Evolutionary conservation across 2,888 invertebrate genomes (phyloP), one percentile per base, ranked within the genome.

Genomic region (Pammene aurita): DNA sequence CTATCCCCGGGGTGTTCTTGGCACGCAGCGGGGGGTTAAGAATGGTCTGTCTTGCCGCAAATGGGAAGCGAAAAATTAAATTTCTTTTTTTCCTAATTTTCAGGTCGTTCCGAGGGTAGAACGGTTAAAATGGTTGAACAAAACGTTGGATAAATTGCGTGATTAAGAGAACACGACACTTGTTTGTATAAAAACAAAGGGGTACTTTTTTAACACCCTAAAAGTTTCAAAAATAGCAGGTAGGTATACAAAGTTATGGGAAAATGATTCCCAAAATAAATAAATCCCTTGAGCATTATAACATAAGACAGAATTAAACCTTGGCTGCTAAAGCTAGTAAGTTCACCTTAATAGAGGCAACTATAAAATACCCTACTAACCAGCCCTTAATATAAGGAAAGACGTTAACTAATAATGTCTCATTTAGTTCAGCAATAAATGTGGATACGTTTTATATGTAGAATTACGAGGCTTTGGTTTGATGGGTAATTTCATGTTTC

Each of bases 1-100:
- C 83, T 84, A 80, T 84, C 84, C 72, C 81, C 76, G 65, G 81
- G 80, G 82, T 77, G 81, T 75, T 76, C 74, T 81, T 77, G 80
- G 76, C 81, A 78, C 78, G 79, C 77, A 75, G 75, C 71, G 71
- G 71, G 80, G 85, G 81, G 83, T 83, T 83, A 81, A 83, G 77
- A 84, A 81, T 78, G 74, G 74, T 70, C 73, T 74, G 72, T 78
- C 77, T 81, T 81, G 78, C 73, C 78, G 76, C 74, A 71, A 78
- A 79, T 75, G 73, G 75, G 75, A 56, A 54, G 60, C 35, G 57
- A 64, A 64, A 66, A 66, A 63, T 61, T 66, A 70, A 73, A 70
- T 68, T 56, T 42, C 67, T 65, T 72, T 70, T 66, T 62, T 55
- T 63, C 41, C 42, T 72, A 48, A 61, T 73, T 72, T 61, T 65